A percentile compares a stretch with the other conserved stretches of the same genome.
Conservation (phyloP, 2,888 invertebrate species). For the Leucophenga montana region DNA sequence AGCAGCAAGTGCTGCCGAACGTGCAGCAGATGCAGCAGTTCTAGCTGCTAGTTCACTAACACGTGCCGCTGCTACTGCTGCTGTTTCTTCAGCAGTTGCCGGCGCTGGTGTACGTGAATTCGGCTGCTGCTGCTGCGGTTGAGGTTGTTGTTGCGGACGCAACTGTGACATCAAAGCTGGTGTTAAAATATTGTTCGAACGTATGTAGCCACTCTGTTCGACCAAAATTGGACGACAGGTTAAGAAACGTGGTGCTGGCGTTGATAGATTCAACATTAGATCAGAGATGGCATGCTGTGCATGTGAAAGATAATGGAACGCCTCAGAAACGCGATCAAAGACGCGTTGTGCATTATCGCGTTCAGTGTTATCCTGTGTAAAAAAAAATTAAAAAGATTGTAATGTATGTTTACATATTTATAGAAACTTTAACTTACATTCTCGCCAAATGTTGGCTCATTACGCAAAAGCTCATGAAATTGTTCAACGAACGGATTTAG, state of each 20-base stretch:
- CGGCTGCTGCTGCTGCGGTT: slow-evolving; percentile 39
- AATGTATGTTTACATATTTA: background rate
- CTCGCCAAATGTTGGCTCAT: slow-evolving; percentile 76
- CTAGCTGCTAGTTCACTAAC: slow-evolving; percentile 35
- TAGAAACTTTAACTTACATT: slow-evolving; percentile 53
- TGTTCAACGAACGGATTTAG: slow-evolving; percentile 80
- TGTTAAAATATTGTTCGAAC: slow-evolving; percentile 68
- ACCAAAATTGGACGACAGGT: slow-evolving; percentile 82
- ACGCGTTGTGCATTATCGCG: slow-evolving; percentile 78
- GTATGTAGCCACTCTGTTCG: slow-evolving; percentile 77
- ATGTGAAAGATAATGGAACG: slow-evolving; percentile 89
- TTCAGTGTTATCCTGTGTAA: slow-evolving; percentile 71
- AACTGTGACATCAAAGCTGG: slow-evolving; percentile 51
- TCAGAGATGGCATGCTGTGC: slow-evolving; percentile 93
- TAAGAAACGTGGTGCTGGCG: slow-evolving; percentile 80
- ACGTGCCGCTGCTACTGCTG: slow-evolving; percentile 44
- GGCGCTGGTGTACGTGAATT: slow-evolving; percentile 35
- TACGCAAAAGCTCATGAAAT: slow-evolving; percentile 77
- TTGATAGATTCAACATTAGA: slow-evolving; percentile 82
- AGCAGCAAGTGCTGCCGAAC: slow-evolving; percentile 9
- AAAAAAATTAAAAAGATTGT: background rate
- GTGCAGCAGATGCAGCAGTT: slow-evolving; percentile 23
- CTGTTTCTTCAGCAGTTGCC: background rate
- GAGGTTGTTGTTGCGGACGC: slow-evolving; percentile 38
- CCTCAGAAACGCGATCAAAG: slow-evolving; percentile 84